Evolutionary conservation across 2,888 invertebrate species (phyloP).

Genomic region (Leptinotarsa tumamoca): DNA sequence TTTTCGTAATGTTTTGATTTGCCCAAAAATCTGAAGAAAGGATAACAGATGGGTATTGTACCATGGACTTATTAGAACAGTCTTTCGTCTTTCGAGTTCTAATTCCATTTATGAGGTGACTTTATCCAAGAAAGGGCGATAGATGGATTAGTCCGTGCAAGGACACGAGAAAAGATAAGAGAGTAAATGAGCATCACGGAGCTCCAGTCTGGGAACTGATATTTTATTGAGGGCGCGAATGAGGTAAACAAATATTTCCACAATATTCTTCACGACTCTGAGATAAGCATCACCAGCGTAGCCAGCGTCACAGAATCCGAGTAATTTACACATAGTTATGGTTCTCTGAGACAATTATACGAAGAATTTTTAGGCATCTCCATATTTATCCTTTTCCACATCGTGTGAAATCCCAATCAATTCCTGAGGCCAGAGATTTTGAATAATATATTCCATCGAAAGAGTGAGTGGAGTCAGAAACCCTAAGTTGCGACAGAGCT

Average conservation of each 20-base stretch:
- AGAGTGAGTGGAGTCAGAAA: constrained; percentile 9
- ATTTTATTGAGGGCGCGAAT: constrained; percentile 9
- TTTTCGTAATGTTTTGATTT: not conserved
- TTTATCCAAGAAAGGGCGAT: no score
- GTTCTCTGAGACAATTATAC: not conserved
- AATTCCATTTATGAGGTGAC: not conserved
- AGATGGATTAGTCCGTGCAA: not conserved
- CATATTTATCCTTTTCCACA: not conserved
- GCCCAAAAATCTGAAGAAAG: not conserved
- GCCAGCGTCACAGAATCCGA: constrained; percentile 26
- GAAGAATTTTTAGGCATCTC: constrained; percentile 11
- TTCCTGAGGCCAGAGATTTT: no score
- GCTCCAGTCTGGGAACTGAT: constrained; percentile 13
- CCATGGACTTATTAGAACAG: not conserved
- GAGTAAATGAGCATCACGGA: constrained; percentile 15
- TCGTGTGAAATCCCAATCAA: constrained; percentile 20
- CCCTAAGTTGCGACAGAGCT: constrained; percentile 22
- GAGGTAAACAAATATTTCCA: not conserved
- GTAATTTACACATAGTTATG: not conserved
- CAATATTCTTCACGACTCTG: not conserved
- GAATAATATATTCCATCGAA: no score
- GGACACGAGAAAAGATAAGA: not conserved
- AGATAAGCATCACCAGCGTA: constrained; percentile 19
- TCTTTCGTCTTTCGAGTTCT: constrained; percentile 9
- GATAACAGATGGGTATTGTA: not conserved